Base-by-base conservation (phyloP, 2,888 invertebrate species). In the Clanis bilineata region DNA sequence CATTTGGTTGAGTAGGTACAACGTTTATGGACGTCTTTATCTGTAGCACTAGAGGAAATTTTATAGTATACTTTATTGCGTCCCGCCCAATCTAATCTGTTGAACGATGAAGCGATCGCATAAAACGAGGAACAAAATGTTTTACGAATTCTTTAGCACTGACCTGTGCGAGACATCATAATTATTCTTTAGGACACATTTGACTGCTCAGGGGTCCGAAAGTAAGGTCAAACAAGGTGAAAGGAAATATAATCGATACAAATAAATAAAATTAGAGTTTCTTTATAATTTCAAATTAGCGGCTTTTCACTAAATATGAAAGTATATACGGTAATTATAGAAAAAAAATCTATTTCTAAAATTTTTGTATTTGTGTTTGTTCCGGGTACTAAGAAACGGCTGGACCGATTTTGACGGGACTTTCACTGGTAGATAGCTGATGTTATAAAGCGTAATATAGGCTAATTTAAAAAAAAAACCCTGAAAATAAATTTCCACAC, bases 1-100 rank as follows among this genome's bases (percentile, higher is more conserved):
- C 70, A 72, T 77, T 74, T 72, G 60, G 72, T 74, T 68, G 71
- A 79, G 71, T n/a, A n/a, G n/a, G n/a, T 71, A 70, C 66, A 72
- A 72, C 77, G 67, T 79, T 82, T 77, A 73, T 68, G 61, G 64
- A 64, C 38, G 62, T 64, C 68, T 73, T 76, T 83, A 81, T 80
- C 77, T 74, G 62, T 68, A 69, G 62, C 67, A 62, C 64, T 64
- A 68, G 67, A 69, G 71, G 68, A 65, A 64, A 67, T 72, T 85
- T 83, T 80, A 83, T 72, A 65, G 68, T 41, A 57, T 32, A 65
- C 68, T 83, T 83, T 84, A 82, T 69, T 60, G 67, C 58, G 62
- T 64, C 64, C 69, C 66, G 70, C 69, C 59, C 71, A 72, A 79
- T 80, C 73, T 80, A 77, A 82, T 83, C 82, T 81, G 71, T 67